Conservation (phyloP, 2,888 invertebrate genomes). For the Apotomis betuletana region DNA sequence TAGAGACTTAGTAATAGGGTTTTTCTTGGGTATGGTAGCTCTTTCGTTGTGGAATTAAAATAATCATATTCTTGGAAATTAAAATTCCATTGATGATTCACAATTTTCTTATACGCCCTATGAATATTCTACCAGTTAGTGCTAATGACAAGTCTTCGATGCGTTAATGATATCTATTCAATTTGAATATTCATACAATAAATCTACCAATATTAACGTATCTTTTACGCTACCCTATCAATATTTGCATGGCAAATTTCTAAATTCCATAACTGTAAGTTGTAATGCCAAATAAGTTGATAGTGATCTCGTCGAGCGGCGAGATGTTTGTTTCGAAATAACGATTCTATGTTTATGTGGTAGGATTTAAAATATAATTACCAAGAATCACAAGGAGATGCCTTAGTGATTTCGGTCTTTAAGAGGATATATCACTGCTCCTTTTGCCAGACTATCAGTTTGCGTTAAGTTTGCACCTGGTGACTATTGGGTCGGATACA, state of each 20-base stretch:
- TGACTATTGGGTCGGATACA: no score
- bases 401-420: not conserved
- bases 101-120: not conserved
- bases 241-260: constrained; percentile 29
- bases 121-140: no score
- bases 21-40: no score
- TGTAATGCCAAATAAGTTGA: constrained; percentile 20
- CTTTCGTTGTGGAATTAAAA: no score
- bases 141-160: not conserved
- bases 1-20: no score
- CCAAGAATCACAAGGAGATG: not conserved
- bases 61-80: no score
- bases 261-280: constrained; percentile 20
- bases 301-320: not conserved
- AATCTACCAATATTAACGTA: constrained; percentile 14
- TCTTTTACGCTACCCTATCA: not conserved
- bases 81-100: not conserved
- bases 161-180: not conserved
- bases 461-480: no score
- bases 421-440: no score
- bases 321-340: no score
- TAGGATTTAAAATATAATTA: constrained; percentile 10
- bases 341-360: not conserved
- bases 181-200: constrained; percentile 5
- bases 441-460: no score